Percentiles rank a stretch among this genome's conserved stretches.
phyloP scores from a whole-genome alignment of 2,113 vertebrate species.

The Vidua macroura region DNA sequence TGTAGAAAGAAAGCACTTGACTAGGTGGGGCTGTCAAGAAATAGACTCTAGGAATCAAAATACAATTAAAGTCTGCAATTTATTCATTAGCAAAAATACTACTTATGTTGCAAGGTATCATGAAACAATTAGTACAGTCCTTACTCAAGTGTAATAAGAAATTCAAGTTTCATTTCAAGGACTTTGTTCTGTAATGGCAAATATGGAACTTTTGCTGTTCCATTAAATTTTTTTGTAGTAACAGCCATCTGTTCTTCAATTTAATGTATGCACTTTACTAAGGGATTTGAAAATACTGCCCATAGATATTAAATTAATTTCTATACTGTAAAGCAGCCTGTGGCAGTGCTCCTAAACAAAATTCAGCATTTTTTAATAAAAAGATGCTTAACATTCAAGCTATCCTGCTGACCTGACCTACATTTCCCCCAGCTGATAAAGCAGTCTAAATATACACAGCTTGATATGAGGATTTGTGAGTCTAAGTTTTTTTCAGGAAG shows the following conservation, averaged over 20 bases:
- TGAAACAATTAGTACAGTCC: background rate
- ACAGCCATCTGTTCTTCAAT: conserved; percentile 45
- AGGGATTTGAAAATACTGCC: conserved; percentile 41
- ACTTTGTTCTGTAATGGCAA: background rate
- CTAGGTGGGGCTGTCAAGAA: background rate
- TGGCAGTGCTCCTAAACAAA: conserved; percentile 51
- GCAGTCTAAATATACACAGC: conserved; percentile 58
- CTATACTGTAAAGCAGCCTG: conserved; percentile 38
- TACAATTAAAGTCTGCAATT: background rate
- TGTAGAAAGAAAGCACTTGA: background rate
- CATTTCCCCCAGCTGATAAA: conserved; percentile 51
- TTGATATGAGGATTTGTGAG: conserved; percentile 27
- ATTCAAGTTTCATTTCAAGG: background rate
- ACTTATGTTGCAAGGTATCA: background rate
- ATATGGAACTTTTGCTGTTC: conserved; percentile 8
- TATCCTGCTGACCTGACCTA: conserved; percentile 57
- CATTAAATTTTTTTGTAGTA: background rate
- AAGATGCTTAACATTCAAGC: conserved; percentile 58
- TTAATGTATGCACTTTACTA: conserved; percentile 20
- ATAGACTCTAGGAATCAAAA: background rate
- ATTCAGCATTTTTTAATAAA: conserved; percentile 63
- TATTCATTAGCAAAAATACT: background rate
- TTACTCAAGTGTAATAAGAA: background rate
- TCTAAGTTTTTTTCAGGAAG: conserved; percentile 49
- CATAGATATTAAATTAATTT: conserved; percentile 42